Evolutionary conservation across 2,113 vertebrate species (phyloP).

Genomic region (Hyaena hyaena): DNA sequence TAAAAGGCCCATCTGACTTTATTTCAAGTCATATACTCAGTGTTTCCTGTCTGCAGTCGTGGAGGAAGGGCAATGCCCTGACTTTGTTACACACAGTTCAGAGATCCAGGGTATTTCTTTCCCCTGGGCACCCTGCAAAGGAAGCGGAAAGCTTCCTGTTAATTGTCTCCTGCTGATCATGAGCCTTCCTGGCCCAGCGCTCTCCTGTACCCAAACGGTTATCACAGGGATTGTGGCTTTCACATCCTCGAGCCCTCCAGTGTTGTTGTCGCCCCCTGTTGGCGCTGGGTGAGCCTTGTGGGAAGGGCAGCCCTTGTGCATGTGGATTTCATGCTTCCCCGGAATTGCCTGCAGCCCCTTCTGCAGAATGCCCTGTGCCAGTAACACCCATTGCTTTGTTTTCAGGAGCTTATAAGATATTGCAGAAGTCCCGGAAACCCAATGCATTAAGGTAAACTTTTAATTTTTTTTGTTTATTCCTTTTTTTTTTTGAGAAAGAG

Average conservation of each 20-base stretch:
- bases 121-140: neutral
- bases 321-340: neutral
- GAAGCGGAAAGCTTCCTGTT: neutral
- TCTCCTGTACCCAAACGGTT: neutral
- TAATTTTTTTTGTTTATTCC: too few species aligned
- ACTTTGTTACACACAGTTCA: neutral
- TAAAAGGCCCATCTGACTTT: neutral
- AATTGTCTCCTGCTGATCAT: too few species aligned
- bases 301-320: neutral
- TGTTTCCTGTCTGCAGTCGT: neutral
- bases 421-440: constrained; percentile 89
- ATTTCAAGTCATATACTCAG: neutral
- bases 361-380: neutral
- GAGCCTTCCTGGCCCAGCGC: neutral
- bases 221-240: fast-evolving
- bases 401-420: constrained; percentile 93
- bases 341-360: neutral
- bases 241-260: neutral
- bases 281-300: fast-evolving
- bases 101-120: neutral
- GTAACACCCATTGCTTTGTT: constrained; percentile 72
- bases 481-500: too few species aligned
- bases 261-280: neutral
- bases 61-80: neutral
- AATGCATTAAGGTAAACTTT: constrained; percentile 89